phyloP scores from a whole-genome alignment of 2,888 invertebrate genomes.

The Nezara viridula region DNA sequence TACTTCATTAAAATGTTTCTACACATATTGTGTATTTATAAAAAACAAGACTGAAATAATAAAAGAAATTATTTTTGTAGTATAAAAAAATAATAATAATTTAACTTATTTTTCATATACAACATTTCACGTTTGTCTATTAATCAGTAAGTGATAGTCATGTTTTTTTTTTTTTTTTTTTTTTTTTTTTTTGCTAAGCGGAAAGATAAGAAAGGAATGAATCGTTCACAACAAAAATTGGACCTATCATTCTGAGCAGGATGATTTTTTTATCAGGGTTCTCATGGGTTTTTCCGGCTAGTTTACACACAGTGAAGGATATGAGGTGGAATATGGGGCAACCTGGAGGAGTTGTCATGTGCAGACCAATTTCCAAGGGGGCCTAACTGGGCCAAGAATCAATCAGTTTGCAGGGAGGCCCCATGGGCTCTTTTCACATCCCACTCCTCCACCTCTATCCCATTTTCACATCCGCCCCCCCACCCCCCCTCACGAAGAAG shows the following conservation, averaged over 20 bases:
- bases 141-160: no score
- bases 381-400: constrained; percentile 36
- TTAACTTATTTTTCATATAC: no score
- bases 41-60: no score
- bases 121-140: no score
- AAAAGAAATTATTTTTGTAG: no score
- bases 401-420: constrained; percentile 35
- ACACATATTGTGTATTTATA: no score
- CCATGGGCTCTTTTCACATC: constrained; percentile 63
- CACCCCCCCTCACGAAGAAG: neutral
- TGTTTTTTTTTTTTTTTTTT: no score
- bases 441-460: constrained; percentile 62
- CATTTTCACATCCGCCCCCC: constrained; percentile 55
- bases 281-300: neutral
- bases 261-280: neutral
- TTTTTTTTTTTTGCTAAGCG: no score
- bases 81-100: no score
- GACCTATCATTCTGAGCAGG: neutral
- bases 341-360: neutral
- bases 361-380: constrained; percentile 30
- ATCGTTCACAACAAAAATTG: neutral
- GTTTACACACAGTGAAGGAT: neutral
- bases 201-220: neutral
- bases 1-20: no score
- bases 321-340: constrained; percentile 4